phyloP scores from a whole-genome alignment of 2,113 vertebrate species.

The Corythornis cristatus region DNA sequence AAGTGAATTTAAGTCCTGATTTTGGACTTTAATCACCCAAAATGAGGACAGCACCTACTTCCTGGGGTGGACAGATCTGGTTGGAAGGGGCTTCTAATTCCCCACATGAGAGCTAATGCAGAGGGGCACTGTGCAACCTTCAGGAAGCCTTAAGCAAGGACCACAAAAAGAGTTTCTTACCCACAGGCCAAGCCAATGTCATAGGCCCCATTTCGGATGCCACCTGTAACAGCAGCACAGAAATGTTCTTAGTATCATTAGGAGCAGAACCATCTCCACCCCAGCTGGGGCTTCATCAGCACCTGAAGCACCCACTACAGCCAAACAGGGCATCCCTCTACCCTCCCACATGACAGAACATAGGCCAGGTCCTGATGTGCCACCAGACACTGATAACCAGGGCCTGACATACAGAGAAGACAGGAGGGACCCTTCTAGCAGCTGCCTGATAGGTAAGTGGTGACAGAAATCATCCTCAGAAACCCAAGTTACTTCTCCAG shows the following conservation, averaged over 20 bases:
- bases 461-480: background rate
- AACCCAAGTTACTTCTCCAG: background rate
- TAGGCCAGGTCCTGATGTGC: background rate
- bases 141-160: background rate
- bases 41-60: background rate
- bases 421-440: background rate
- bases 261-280: background rate
- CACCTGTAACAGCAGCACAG: slow-evolving; percentile 81
- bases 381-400: background rate
- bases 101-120: background rate
- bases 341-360: background rate
- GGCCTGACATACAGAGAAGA: background rate
- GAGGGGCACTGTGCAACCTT: background rate
- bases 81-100: background rate
- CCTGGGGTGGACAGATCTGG: background rate
- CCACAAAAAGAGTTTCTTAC: slow-evolving; percentile 72
- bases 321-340: fast-evolving
- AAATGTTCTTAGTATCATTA: background rate
- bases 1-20: background rate
- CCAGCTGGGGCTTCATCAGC: background rate
- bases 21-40: background rate
- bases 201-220: slow-evolving; percentile 88
- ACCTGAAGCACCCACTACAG: background rate
- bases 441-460: background rate
- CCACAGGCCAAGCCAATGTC: slow-evolving; percentile 95